Conservation (phyloP, 1,140 invertebrate species). For the Bicyclus anynana region DNA sequence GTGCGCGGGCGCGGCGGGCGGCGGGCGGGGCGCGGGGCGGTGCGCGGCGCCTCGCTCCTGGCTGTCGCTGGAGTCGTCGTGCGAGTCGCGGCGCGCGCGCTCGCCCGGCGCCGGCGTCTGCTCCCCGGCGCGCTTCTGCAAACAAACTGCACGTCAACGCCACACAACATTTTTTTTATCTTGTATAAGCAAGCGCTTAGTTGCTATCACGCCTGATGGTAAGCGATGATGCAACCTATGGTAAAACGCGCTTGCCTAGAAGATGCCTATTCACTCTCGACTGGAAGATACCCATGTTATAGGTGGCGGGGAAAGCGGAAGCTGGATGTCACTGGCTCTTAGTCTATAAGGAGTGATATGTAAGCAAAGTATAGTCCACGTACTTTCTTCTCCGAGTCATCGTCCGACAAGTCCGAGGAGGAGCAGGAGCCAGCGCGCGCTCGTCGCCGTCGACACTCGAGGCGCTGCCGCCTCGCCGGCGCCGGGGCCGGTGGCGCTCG, state of each 20-base stretch:
- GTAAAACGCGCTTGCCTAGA: too few relatives aligned
- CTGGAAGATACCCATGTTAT: too few relatives aligned
- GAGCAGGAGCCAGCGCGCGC: conserved; percentile 89
- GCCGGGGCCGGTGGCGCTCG: conserved; percentile 46
- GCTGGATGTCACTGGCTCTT: too few relatives aligned
- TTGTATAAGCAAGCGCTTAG: too few relatives aligned
- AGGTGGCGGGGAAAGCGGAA: too few relatives aligned
- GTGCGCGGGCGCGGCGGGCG: conserved; percentile 58
- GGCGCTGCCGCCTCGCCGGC: conserved; percentile 45
- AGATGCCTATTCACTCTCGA: too few relatives aligned
- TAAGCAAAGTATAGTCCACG: not conserved
- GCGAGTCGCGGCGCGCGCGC: conserved; percentile 84
- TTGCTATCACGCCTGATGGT: too few relatives aligned
- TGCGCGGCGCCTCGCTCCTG: conserved; percentile 75
- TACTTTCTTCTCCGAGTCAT: conserved; percentile 86
- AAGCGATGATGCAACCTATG: too few relatives aligned
- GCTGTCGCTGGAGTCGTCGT: conserved; percentile 84
- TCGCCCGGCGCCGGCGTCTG: conserved; percentile 75
- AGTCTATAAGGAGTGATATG: too few relatives aligned
- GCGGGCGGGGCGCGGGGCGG: conserved; percentile 53
- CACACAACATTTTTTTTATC: too few relatives aligned
- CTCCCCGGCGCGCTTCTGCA: conserved; percentile 83
- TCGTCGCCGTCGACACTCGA: conserved; percentile 77
- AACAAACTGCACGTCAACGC: conserved; percentile 39
- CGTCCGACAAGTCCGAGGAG: conserved; percentile 93